Evolutionary conservation across 1,140 invertebrate genomes (phyloP).

Genomic region (Papilio glaucus): DNA sequence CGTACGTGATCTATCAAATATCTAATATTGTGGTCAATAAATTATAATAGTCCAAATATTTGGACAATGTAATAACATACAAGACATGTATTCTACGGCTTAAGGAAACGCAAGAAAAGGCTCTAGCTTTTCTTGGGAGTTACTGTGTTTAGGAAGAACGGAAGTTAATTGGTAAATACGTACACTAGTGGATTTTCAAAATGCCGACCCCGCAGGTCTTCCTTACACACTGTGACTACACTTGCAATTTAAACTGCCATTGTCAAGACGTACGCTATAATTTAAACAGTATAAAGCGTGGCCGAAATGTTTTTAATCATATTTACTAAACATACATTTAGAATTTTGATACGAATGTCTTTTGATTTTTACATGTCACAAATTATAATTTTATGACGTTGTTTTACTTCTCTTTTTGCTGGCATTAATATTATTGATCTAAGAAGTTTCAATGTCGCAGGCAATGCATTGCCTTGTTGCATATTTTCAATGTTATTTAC

Average conservation of each 20-base stretch:
- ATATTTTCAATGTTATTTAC: no score
- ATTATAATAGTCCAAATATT: no score
- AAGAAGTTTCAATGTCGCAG: not conserved
- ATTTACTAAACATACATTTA: conserved; percentile 2
- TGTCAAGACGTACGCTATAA: conserved; percentile 2
- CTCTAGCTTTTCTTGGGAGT: no score
- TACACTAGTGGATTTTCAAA: conserved; percentile 17
- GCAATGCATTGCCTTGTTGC: no score
- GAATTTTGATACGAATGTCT: conserved; percentile 25
- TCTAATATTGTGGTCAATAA: no score
- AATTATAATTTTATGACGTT: conserved; percentile 14
- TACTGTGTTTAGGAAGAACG: not conserved
- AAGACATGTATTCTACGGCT: no score
- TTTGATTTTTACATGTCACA: conserved; percentile 20
- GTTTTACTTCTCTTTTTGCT: conserved; percentile 13
- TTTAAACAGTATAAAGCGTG: not conserved
- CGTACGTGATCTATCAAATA: no score
- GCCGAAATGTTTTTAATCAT: conserved; percentile 3
- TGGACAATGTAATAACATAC: no score
- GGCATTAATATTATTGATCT: not conserved
- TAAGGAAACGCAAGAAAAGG: no score
- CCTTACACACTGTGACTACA: conserved; percentile 14
- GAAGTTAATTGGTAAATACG: not conserved
- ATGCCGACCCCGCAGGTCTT: not conserved
- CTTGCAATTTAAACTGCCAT: conserved; percentile 12